Percentiles rank a stretch among this genome's conserved stretches.
These are phyloP conservation scores for Lithophane semibrunnea DNA, from an alignment of 2,888 invertebrate genomes.

Conservation along the genomic window DNA sequence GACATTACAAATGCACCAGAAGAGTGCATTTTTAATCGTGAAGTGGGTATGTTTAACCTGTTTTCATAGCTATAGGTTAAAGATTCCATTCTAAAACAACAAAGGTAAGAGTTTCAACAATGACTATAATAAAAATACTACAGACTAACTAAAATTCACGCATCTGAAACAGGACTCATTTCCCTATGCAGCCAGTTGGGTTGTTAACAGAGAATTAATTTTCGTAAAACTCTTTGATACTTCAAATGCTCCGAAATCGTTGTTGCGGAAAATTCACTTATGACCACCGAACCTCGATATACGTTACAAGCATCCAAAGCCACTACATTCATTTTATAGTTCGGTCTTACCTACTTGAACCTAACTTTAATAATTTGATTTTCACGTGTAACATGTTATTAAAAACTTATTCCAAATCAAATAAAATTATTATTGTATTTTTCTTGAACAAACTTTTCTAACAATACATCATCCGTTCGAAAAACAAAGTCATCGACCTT, in stretches of 20 bases:
- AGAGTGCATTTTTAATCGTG: too few species aligned
- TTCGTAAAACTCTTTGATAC: conserved; percentile 8
- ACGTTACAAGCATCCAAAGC: neutral
- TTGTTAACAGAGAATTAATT: conserved; percentile 10
- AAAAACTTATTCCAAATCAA: neutral
- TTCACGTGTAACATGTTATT: neutral
- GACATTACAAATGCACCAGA: too few species aligned
- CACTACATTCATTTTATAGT: neutral
- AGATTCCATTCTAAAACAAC: neutral
- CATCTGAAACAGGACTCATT: neutral
- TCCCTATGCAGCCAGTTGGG: neutral
- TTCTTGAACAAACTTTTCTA: conserved; percentile 22
- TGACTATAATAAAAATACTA: too few species aligned
- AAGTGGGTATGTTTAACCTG: too few species aligned
- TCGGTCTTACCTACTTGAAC: neutral
- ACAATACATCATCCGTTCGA: conserved; percentile 42
- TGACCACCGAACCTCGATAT: neutral
- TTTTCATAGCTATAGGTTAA: too few species aligned
- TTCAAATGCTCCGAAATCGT: conserved; percentile 25
- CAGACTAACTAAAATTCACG: conserved; percentile 2
- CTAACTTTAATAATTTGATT: conserved; percentile 1
- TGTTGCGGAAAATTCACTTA: conserved; percentile 18
- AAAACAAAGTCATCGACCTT: conserved; percentile 59
- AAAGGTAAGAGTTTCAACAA: neutral
- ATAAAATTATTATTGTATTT: neutral